Percentiles rank a stretch among this genome's conserved stretches.
Evolutionary conservation across 1,140 invertebrate species (phyloP).

Genomic region (Cydia fagiglandana): DNA sequence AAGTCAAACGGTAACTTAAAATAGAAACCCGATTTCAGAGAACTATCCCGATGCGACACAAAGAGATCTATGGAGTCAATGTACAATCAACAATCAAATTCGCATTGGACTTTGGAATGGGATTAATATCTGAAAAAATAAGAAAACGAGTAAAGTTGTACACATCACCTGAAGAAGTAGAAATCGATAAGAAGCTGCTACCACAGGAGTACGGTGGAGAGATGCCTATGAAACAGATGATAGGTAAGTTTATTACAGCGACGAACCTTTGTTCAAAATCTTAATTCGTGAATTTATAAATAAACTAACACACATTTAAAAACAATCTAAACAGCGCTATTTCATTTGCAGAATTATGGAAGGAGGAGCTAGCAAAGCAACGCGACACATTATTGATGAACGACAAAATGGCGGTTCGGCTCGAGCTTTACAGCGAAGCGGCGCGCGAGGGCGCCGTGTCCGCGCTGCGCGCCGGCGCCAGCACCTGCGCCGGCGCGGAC

Average conservation of each 20-base stretch:
- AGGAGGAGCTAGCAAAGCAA: slow-evolving; percentile 81
- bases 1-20: too few relatives aligned
- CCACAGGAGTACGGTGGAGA: slow-evolving; percentile 90
- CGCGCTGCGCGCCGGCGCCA: slow-evolving; percentile 77
- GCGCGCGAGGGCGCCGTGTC: slow-evolving; percentile 86
- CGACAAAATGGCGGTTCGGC: slow-evolving; percentile 82
- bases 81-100: slow-evolving; percentile 88
- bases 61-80: slow-evolving; percentile 89
- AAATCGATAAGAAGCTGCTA: slow-evolving; percentile 83
- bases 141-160: slow-evolving; percentile 86
- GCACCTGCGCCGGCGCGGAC: slow-evolving; percentile 79
- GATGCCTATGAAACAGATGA: slow-evolving; percentile 91
- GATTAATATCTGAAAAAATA: slow-evolving; percentile 90
- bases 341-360: slow-evolving; percentile 81
- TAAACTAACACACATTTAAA: background rate
- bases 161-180: slow-evolving; percentile 81
- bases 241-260: slow-evolving; percentile 78
- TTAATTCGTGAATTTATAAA: background rate
- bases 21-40: slow-evolving; percentile 78
- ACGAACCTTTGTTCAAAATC: background rate
- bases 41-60: slow-evolving; percentile 91
- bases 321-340: background rate
- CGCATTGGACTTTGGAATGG: slow-evolving; percentile 89
- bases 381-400: slow-evolving; percentile 80
- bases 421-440: slow-evolving; percentile 83